These are phyloP conservation scores for Phaethornis superciliosus DNA, from an alignment of 2,113 vertebrate genomes.

Conservation along the genomic window DNA sequence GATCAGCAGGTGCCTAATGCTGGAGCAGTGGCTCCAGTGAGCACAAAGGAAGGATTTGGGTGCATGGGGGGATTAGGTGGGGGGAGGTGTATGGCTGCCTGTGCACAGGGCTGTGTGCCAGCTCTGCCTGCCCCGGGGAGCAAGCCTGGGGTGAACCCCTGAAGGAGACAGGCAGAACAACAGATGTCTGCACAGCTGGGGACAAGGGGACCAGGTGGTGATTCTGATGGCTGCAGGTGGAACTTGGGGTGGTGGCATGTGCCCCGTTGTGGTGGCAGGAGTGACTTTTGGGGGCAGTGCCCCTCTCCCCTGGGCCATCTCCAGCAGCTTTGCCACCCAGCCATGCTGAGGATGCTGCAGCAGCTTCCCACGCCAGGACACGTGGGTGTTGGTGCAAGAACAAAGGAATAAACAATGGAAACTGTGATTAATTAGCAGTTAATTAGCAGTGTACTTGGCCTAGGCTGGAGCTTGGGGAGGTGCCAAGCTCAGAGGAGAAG, in stretches of 20 bases:
- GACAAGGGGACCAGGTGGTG: background rate
- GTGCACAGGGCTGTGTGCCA: rapidly evolving
- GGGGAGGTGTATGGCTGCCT: background rate
- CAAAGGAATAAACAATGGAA: slow-evolving; percentile 45
- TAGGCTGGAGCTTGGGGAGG: background rate
- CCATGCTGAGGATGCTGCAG: background rate
- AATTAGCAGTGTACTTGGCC: slow-evolving; percentile 8
- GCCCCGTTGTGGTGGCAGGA: rapidly evolving
- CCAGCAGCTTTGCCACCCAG: background rate
- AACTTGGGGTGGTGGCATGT: background rate
- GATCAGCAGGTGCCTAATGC: background rate
- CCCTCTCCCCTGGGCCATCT: background rate
- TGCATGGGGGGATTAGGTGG: rapidly evolving
- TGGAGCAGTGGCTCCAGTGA: background rate
- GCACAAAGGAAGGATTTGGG: background rate
- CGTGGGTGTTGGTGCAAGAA: background rate
- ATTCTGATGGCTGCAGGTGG: background rate
- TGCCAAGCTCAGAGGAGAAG: background rate
- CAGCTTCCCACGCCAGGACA: background rate
- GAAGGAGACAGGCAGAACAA: background rate
- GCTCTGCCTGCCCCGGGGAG: background rate
- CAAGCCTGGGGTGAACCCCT: background rate
- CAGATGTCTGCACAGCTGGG: rapidly evolving
- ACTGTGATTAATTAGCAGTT: slow-evolving; percentile 52
- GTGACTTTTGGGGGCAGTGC: background rate